phyloP scores from a whole-genome alignment of 2,888 invertebrate species.

The Drosophila neutralis region DNA sequence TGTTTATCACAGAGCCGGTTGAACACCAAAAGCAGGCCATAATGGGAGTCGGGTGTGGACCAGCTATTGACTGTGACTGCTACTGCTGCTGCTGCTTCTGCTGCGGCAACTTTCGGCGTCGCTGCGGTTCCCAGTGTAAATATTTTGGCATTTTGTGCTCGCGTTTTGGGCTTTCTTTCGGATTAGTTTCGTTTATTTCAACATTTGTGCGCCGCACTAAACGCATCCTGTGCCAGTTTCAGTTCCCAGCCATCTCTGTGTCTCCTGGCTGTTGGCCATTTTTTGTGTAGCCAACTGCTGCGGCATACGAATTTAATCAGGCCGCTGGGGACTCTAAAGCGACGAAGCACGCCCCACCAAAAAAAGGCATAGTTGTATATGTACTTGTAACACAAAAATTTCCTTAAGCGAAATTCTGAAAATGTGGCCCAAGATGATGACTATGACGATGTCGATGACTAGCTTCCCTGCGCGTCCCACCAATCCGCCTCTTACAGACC shows the following conservation, averaged over 20 bases:
- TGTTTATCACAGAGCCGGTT: slow-evolving; percentile 78
- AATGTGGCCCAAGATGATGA: slow-evolving; percentile 69
- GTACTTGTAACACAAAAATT: slow-evolving; percentile 41
- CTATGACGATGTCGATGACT: slow-evolving; percentile 74
- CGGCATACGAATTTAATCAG: slow-evolving; percentile 74
- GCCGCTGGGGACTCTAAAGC: slow-evolving; percentile 79
- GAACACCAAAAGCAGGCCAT: slow-evolving; percentile 31
- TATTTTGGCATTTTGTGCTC: slow-evolving; percentile 70
- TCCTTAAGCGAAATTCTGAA: slow-evolving; percentile 68
- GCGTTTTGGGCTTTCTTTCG: slow-evolving; percentile 72
- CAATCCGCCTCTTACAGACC: neutral
- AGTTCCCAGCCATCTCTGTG: slow-evolving; percentile 28
- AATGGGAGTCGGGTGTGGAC: neutral
- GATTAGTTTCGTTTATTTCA: slow-evolving; percentile 80
- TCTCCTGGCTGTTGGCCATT: slow-evolving; percentile 45
- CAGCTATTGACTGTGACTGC: slow-evolving; percentile 43
- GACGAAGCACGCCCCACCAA: slow-evolving; percentile 19
- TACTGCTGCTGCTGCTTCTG: neutral
- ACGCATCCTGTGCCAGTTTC: slow-evolving; percentile 62
- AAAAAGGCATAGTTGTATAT: slow-evolving; percentile 41
- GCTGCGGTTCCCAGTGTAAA: slow-evolving; percentile 72
- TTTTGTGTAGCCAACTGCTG: slow-evolving; percentile 26
- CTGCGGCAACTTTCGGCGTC: slow-evolving; percentile 1
- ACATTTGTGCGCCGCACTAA: slow-evolving; percentile 75
- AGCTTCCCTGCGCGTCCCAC: slow-evolving; percentile 16